These are phyloP conservation scores for Actias luna DNA, from an alignment of 2,888 invertebrate species.

Conservation along the genomic window DNA sequence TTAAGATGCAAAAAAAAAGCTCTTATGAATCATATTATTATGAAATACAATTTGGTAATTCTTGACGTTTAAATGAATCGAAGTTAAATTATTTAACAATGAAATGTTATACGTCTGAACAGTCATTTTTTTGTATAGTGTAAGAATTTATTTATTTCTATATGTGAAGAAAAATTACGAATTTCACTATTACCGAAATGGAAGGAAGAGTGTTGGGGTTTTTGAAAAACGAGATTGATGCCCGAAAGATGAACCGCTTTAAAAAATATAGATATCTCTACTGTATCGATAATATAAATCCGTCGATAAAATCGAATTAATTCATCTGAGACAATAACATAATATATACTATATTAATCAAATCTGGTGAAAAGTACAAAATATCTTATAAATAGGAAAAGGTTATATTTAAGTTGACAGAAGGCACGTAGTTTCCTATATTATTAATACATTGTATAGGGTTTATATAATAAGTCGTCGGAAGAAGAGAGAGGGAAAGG, in stretches of 20 bases:
- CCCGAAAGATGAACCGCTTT: too few relatives aligned
- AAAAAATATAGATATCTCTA: too few relatives aligned
- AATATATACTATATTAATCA: not conserved
- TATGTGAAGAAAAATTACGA: too few relatives aligned
- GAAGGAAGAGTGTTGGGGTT: too few relatives aligned
- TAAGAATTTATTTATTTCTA: not conserved
- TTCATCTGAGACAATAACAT: not conserved
- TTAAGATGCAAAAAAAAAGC: not conserved
- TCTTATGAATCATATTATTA: not conserved
- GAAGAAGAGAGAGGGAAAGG: too few relatives aligned
- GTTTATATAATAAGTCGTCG: not conserved
- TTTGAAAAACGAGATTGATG: too few relatives aligned
- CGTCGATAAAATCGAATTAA: not conserved
- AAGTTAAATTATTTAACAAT: not conserved
- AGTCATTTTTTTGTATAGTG: not conserved
- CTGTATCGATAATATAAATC: not conserved
- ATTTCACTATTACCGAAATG: too few relatives aligned
- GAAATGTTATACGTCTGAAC: not conserved
- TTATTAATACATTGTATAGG: not conserved
- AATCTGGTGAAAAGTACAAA: not conserved
- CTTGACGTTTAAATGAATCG: not conserved
- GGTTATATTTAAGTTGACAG: not conserved
- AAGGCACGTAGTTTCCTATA: not conserved
- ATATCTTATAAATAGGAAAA: not conserved
- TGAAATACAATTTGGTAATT: not conserved